phyloP scores from a whole-genome alignment of 1,140 invertebrate genomes.

The Gonioctena quinquepunctata region DNA sequence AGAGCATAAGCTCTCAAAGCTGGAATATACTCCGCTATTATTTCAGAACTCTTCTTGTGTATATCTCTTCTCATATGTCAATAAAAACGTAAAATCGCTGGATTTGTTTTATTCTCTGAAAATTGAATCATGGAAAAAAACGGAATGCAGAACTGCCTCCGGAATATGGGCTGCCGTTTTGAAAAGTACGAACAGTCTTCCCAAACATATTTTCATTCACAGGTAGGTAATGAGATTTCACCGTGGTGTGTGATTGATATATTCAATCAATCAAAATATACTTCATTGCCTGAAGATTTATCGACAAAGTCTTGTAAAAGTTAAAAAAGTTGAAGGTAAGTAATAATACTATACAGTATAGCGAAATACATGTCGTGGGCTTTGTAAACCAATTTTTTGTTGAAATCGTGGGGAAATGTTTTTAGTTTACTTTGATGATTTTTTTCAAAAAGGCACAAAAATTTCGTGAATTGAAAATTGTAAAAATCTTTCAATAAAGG shows the following conservation, averaged over 20 bases:
- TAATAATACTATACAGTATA: no score
- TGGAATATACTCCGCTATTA: not conserved
- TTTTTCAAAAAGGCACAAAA: no score
- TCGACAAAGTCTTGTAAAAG: no score
- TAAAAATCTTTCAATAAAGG: no score
- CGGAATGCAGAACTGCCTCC: not conserved
- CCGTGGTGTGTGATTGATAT: not conserved
- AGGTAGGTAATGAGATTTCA: not conserved
- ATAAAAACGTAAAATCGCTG: not conserved
- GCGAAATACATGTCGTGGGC: no score
- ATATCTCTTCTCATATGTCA: not conserved
- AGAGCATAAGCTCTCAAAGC: not conserved
- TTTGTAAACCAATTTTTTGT: no score
- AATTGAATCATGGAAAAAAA: not conserved
- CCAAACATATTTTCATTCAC: not conserved
- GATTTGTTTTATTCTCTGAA: not conserved
- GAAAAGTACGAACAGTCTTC: not conserved
- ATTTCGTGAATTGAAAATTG: no score
- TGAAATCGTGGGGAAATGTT: no score
- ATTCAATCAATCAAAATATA: not conserved
- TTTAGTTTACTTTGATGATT: no score
- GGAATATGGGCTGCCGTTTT: not conserved
- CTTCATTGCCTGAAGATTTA: no score
- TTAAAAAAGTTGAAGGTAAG: no score
- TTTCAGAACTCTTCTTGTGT: slow-evolving; percentile 5